A percentile compares a stretch with the other conserved stretches of the same genome.
Conservation (phyloP, 2,113 vertebrate species). For the Oncorhynchus masou region DNA sequence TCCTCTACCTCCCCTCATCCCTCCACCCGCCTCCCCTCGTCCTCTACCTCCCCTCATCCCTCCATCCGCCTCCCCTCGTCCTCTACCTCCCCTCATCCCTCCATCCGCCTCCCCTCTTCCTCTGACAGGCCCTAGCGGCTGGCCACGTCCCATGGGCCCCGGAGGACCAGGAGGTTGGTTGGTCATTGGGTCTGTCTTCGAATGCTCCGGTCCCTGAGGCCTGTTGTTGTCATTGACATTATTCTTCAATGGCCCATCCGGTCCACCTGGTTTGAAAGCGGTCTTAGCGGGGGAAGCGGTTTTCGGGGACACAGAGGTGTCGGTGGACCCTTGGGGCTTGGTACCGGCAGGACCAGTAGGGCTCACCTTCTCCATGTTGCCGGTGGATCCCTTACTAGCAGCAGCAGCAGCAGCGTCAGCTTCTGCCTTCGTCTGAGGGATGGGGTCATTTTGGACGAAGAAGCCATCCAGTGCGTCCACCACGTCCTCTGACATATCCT, state of each 20-base stretch:
- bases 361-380: conserved; percentile 24
- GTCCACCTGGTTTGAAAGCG: conserved; percentile 35
- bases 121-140: conserved; percentile 36
- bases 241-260: neutral
- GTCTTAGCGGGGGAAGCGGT: conserved; percentile 24
- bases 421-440: conserved; percentile 66
- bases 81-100: neutral
- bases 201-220: conserved; percentile 66
- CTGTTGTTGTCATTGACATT: conserved; percentile 31
- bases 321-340: conserved; percentile 29
- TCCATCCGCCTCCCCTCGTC: neutral
- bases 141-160: conserved; percentile 38
- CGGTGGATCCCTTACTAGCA: neutral
- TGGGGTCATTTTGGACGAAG: conserved; percentile 74
- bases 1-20: neutral
- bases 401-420: conserved; percentile 5
- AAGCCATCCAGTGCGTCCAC: conserved; percentile 63
- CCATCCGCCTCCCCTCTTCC: conserved; percentile 29
- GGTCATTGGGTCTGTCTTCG: conserved; percentile 64
- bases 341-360: conserved; percentile 6
- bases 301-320: conserved; percentile 23
- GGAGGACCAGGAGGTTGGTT: conserved; percentile 37
- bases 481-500: conserved; percentile 67
- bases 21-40: conserved; percentile 9
- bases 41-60: neutral